Percentiles rank a stretch among this genome's conserved stretches.
These are phyloP conservation scores for Nycticorax nycticorax DNA, from an alignment of 2,113 vertebrate genomes.

Conservation along the genomic window DNA sequence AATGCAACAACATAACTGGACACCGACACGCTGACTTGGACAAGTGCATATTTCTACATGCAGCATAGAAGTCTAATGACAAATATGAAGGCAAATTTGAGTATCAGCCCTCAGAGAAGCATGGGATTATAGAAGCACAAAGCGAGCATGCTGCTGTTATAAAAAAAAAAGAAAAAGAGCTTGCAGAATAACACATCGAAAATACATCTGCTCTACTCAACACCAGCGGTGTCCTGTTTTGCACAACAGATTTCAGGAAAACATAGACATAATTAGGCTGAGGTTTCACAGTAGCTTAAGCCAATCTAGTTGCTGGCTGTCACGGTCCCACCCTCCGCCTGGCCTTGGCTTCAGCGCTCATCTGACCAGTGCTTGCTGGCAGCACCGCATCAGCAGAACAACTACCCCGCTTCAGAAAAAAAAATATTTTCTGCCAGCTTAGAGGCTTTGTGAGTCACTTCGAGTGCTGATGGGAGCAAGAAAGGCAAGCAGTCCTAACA, in stretches of 20 bases:
- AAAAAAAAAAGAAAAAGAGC: not conserved
- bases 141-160: accelerated
- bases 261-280: not conserved
- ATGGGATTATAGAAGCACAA: not conserved
- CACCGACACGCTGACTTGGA: not conserved
- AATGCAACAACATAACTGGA: not conserved
- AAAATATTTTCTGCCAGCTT: conserved; percentile 1
- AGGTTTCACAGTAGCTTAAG: conserved; percentile 5
- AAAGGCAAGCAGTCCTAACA: not conserved
- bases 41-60: not conserved
- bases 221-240: not conserved
- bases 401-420: not conserved
- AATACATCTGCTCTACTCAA: not conserved
- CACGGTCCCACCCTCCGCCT: not conserved
- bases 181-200: not conserved
- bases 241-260: not conserved
- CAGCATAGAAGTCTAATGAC: not conserved
- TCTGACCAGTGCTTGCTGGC: not conserved
- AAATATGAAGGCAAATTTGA: not conserved
- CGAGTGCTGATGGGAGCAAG: not conserved
- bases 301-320: not conserved
- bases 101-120: not conserved
- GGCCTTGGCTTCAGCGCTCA: not conserved
- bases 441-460: conserved; percentile 27
- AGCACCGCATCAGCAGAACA: not conserved